These are phyloP conservation scores for Perizoma flavofasciatum DNA, from an alignment of 2,888 invertebrate species.

Conservation along the genomic window DNA sequence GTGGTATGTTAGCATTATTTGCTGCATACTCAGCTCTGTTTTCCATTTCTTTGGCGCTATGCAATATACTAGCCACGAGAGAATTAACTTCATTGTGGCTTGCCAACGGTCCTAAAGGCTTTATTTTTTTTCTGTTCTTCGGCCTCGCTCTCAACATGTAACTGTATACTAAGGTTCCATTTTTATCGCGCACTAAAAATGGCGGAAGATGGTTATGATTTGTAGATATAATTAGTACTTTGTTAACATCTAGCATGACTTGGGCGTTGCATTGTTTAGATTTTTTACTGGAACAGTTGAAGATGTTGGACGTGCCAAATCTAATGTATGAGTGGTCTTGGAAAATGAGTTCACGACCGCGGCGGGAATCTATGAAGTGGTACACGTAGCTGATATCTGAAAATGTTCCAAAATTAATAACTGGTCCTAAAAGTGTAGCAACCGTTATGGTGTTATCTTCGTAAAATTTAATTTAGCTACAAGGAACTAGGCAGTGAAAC, in stretches of 20 bases:
- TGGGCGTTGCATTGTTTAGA: conserved; percentile 9
- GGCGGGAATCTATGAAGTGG: conserved; percentile 10
- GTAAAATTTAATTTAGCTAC: too few species aligned
- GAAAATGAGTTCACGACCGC: conserved; percentile 20
- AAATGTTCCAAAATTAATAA: conserved; percentile 5
- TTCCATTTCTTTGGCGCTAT: conserved; percentile 14
- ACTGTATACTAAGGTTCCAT: conserved; percentile 13
- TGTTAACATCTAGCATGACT: conserved; percentile 14
- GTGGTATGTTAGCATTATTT: neutral
- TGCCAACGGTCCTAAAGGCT: conserved; percentile 16
- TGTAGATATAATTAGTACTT: conserved; percentile 14
- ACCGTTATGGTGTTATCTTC: too few species aligned
- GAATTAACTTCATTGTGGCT: conserved; percentile 12
- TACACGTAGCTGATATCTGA: conserved; percentile 18
- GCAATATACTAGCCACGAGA: conserved; percentile 22
- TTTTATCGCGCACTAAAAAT: conserved; percentile 9
- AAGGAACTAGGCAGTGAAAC: too few species aligned
- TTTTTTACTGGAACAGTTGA: conserved; percentile 16
- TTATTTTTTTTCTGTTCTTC: conserved; percentile 3
- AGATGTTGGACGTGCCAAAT: conserved; percentile 8
- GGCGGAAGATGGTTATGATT: conserved; percentile 20
- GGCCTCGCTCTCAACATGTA: neutral
- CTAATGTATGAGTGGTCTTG: conserved; percentile 17
- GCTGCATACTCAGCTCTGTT: conserved; percentile 2
- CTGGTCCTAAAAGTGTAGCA: neutral